Conservation (phyloP, 2,113 vertebrate species). For the Oceanodroma tethys region DNA sequence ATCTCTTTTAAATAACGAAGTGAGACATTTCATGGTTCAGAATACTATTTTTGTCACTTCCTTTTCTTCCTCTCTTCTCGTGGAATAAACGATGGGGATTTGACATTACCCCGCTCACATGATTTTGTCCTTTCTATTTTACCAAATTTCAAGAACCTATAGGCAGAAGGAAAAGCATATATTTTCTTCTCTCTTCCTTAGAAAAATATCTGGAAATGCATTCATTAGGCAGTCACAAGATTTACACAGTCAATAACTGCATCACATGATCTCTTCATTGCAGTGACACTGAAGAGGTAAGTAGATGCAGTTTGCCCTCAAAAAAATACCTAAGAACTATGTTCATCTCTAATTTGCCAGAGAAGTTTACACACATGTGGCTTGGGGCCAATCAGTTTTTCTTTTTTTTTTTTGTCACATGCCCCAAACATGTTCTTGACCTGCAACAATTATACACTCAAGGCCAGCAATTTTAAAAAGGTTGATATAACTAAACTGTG, state of each 20-base stretch:
- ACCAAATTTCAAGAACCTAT: background rate
- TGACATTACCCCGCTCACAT: background rate
- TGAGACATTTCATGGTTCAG: background rate
- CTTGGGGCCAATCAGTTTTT: fast-evolving
- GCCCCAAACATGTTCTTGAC: fast-evolving
- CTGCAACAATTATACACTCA: background rate
- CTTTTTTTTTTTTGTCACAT: background rate
- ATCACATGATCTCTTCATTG: background rate
- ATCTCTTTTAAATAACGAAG: background rate
- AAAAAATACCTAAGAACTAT: background rate
- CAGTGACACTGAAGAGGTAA: background rate
- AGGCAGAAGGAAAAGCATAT: background rate
- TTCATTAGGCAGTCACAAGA: background rate
- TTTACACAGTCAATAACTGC: background rate
- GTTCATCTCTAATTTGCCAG: background rate
- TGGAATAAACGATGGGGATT: background rate
- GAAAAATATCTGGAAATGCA: background rate
- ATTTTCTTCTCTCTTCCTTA: background rate
- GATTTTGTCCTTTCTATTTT: background rate
- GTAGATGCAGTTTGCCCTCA: background rate
- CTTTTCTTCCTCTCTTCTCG: background rate
- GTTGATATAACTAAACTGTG: background rate
- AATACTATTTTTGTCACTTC: background rate
- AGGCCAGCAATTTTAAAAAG: background rate
- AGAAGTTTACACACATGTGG: background rate